These are phyloP conservation scores for Synanthedon andrenaeformis DNA, from an alignment of 2,888 invertebrate species.

Conservation along the genomic window DNA sequence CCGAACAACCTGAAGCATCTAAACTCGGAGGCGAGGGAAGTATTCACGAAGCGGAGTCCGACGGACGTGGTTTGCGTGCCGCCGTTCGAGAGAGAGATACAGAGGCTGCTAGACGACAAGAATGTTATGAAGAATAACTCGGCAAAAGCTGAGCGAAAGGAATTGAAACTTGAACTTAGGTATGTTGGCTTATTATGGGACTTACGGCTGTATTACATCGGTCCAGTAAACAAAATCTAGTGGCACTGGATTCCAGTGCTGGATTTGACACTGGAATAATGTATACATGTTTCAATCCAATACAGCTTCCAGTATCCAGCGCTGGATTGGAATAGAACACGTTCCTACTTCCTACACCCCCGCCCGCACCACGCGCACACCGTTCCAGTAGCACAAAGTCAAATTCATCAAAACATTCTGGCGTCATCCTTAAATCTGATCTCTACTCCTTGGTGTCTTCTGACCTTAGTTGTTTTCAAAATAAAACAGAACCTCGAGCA, in stretches of 20 bases:
- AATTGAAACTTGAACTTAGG: slow-evolving; percentile 71
- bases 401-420: too few species aligned
- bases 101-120: slow-evolving; percentile 81
- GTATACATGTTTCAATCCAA: too few species aligned
- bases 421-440: too few species aligned
- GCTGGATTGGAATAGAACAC: too few species aligned
- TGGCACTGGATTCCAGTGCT: neutral
- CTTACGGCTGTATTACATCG: too few species aligned
- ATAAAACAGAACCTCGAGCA: too few species aligned
- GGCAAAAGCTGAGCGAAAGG: slow-evolving; percentile 71
- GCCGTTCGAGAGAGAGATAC: slow-evolving; percentile 84
- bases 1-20: slow-evolving; percentile 67
- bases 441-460: too few species aligned
- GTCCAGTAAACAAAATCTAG: neutral
- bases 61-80: slow-evolving; percentile 67
- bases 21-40: slow-evolving; percentile 60
- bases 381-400: too few species aligned
- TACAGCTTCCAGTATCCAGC: too few species aligned
- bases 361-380: too few species aligned
- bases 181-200: slow-evolving; percentile 11
- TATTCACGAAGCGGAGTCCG: slow-evolving; percentile 57
- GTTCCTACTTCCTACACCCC: too few species aligned
- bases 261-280: neutral
- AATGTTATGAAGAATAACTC: slow-evolving; percentile 73
- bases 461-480: too few species aligned